Base-by-base conservation (phyloP, 2,113 vertebrate species). In the Alces alces region DNA sequence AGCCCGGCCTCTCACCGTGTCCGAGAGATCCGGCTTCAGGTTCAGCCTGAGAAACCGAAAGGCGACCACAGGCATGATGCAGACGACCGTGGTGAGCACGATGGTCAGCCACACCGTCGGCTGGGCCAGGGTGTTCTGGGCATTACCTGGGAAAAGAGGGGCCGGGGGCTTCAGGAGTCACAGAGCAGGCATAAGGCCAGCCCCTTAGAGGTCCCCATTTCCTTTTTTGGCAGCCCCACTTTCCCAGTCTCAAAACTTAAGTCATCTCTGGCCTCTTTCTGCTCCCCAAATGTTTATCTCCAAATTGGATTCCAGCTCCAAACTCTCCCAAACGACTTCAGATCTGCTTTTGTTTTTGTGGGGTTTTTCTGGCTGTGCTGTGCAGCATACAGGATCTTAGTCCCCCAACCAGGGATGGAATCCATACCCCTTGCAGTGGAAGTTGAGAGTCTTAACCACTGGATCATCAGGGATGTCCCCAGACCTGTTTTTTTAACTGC, bases 11-110 rank as follows among this genome's bases (percentile, higher is more conserved):
- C 99, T 99, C 97, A 99, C 99, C 98, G 99, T 99, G 98, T 99
- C 99, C 0, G 99, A 99, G 64, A 99, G 99, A 76, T 99, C 99
- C 0, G 99, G 99, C 91, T 99, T 99, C 95, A 99, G 99, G 97
- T 99, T 99, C 98, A 99, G 98, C 98, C 99, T 99, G 96, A 99
- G 99, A 98, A 99, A 99, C 52, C 99, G 99, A 91, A 99, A 99
- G 91, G 99, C 99, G 27, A 99, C 99, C 58, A 99, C 99, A 0
- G 99, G 99, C 98, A 99, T 96, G 96, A 99, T 99, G 97, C 99
- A 99, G 91, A 99, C 99, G 12, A 99, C 99, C 0, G 99, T 99
- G 78, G 99, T 99, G 95, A 99, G 98, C 45, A 98, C 98, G n/a
- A 99, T 99, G 97, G 99, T 99, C 91, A 99, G 98, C 99, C 99